Conservation (phyloP, 2,113 vertebrate species). For the Alaudala cheleensis region DNA sequence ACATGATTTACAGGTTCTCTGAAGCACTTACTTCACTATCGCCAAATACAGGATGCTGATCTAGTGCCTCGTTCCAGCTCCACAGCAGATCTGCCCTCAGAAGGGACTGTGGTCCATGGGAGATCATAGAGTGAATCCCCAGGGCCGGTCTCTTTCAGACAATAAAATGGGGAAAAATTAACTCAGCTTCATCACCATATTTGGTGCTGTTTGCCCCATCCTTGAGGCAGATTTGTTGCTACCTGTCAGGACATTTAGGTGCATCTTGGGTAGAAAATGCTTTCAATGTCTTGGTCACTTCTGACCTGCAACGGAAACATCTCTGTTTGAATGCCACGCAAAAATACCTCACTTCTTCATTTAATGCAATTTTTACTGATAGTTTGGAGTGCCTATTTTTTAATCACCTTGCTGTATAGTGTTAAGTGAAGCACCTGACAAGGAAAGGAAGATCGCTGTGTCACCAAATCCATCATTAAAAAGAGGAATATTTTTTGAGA, state of each 20-base stretch:
- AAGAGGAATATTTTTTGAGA: constrained; percentile 13
- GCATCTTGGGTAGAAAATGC: background rate
- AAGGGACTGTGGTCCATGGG: background rate
- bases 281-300: background rate
- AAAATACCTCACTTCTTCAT: background rate
- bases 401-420: background rate
- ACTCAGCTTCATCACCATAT: fast-evolving
- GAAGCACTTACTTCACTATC: background rate
- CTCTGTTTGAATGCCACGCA: background rate
- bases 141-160: background rate
- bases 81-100: background rate
- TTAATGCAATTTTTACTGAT: background rate
- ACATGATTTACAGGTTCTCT: background rate
- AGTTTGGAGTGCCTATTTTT: background rate
- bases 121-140: background rate
- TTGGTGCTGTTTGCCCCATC: background rate
- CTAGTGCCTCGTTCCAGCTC: background rate
- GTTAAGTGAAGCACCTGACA: background rate
- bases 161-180: background rate
- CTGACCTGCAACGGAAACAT: background rate
- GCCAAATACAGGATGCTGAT: background rate
- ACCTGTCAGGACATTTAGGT: background rate
- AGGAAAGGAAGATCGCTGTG: background rate
- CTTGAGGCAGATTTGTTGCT: background rate
- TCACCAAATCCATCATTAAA: background rate